Conservation (phyloP, 2,113 vertebrate species). For the Tragulus kanchil region DNA sequence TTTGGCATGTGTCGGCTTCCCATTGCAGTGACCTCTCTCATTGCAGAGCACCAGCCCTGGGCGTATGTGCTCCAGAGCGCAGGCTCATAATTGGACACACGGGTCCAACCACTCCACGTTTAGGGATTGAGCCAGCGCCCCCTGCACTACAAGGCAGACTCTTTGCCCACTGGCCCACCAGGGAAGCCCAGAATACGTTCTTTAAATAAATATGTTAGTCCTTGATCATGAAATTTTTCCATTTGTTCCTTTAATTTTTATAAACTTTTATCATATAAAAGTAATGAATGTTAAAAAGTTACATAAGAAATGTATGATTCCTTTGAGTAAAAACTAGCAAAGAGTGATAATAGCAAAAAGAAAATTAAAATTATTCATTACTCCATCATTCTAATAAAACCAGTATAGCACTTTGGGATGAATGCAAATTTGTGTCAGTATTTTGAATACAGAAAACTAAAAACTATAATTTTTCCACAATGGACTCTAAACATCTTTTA, state of each 20-base stretch:
- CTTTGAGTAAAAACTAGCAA: conserved; percentile 15
- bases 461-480: neutral
- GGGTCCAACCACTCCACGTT: too few species aligned
- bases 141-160: too few species aligned
- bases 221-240: neutral
- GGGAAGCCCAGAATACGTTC: neutral
- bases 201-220: conserved; percentile 3
- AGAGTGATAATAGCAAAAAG: neutral
- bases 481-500: neutral
- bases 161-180: too few species aligned
- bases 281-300: neutral
- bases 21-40: too few species aligned
- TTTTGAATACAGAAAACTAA: conserved; percentile 20
- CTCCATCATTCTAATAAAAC: conserved; percentile 24
- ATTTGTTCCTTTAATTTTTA: conserved; percentile 35
- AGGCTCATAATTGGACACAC: too few species aligned
- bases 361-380: neutral
- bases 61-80: too few species aligned
- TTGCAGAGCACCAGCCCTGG: too few species aligned
- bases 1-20: too few species aligned
- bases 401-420: neutral
- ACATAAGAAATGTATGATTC: neutral
- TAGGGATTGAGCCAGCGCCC: too few species aligned
- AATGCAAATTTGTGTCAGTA: neutral
- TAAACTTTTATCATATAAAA: neutral